Percentiles rank a stretch among this genome's conserved stretches.
phyloP scores from a whole-genome alignment of 1,140 invertebrate genomes.

The Bombyx mandarina region DNA sequence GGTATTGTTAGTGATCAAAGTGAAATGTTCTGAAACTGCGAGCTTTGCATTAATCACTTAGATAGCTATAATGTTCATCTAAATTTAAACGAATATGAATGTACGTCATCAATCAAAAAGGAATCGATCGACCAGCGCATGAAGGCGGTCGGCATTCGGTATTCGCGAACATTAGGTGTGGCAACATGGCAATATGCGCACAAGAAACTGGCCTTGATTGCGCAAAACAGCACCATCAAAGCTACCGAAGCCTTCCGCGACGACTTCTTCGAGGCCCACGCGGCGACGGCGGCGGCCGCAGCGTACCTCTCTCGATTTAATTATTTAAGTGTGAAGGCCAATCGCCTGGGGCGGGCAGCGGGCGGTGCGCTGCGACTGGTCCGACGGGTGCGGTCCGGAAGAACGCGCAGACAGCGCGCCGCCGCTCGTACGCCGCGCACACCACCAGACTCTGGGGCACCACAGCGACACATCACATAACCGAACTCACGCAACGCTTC shows the following conservation, averaged over 20 bases:
- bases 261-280: constrained; percentile 49
- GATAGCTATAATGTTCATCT: too few species aligned
- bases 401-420: constrained; percentile 64
- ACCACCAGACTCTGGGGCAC: constrained; percentile 58
- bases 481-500: constrained; percentile 50
- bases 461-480: constrained; percentile 56
- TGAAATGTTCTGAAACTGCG: too few species aligned
- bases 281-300: constrained; percentile 22
- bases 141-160: neutral
- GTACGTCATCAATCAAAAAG: too few species aligned
- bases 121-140: too few species aligned
- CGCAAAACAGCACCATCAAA: constrained; percentile 63
- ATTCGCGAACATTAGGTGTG: constrained; percentile 45
- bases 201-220: constrained; percentile 59
- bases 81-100: too few species aligned
- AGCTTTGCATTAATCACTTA: too few species aligned
- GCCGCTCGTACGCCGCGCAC: constrained; percentile 40
- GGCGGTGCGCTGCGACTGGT: constrained; percentile 59
- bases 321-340: constrained; percentile 65
- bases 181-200: constrained; percentile 47
- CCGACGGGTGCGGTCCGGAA: constrained; percentile 62
- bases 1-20: too few species aligned
- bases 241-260: constrained; percentile 60
- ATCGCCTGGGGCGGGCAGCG: constrained; percentile 60
- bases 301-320: constrained; percentile 55